phyloP scores from a whole-genome alignment of 2,888 invertebrate species.

The Oscheius sp. region DNA sequence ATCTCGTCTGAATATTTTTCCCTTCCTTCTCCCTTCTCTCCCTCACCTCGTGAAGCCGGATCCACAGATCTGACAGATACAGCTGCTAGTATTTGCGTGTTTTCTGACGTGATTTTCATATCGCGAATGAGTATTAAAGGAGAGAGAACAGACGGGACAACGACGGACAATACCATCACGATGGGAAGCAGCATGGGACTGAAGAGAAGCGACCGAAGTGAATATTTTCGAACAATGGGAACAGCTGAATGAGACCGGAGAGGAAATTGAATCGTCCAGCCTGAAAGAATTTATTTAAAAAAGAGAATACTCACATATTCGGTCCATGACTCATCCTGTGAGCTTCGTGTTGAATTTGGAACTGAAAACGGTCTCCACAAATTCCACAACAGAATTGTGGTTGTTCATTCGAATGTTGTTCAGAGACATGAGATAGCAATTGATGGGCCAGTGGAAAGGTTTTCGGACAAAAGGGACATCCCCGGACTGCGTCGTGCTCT shows the following conservation, averaged over 20 bases:
- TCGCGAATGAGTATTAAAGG: constrained; percentile 30
- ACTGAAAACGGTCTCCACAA: constrained; percentile 23
- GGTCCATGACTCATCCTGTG: constrained; percentile 26
- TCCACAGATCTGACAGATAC: constrained; percentile 32
- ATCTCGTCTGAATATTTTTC: constrained; percentile 24
- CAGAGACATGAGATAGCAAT: constrained; percentile 16
- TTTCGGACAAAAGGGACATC: constrained; percentile 18
- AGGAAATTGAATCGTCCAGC: background rate
- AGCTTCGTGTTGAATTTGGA: constrained; percentile 26
- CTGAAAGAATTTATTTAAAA: background rate
- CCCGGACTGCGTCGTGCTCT: constrained; percentile 25
- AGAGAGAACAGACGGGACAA: constrained; percentile 30
- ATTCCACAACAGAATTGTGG: constrained; percentile 9
- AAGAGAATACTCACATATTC: background rate
- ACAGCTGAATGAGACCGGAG: constrained; percentile 15
- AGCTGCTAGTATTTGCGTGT: constrained; percentile 28
- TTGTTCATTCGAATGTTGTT: constrained; percentile 15
- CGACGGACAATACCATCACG: constrained; percentile 10
- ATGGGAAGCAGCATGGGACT: constrained; percentile 18
- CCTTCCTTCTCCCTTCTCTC: background rate
- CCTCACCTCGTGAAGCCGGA: constrained; percentile 19
- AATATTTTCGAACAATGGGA: constrained; percentile 26
- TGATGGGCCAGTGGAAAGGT: constrained; percentile 23
- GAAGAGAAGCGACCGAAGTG: constrained; percentile 19
- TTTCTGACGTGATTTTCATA: constrained; percentile 28